Evolutionary conservation across 2,113 vertebrate genomes (phyloP).

Genomic region (Melanerpes aurifrons): DNA sequence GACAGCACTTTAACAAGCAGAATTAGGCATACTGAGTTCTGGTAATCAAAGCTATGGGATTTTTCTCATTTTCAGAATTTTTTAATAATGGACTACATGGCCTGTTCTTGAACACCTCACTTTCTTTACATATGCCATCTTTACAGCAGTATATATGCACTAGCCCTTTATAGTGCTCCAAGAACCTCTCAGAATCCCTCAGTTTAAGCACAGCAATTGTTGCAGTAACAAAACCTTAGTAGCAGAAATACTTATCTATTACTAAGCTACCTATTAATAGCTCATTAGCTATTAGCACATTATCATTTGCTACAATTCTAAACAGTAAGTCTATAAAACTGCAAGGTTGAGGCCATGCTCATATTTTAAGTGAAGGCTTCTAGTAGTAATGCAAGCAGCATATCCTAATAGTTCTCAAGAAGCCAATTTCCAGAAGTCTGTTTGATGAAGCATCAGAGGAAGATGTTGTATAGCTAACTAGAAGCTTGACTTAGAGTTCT

Average conservation of each 20-base stretch:
- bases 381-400: not conserved
- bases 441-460: not conserved
- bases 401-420: not conserved
- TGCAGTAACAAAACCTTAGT: not conserved
- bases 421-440: not conserved
- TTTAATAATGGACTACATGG: not conserved
- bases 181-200: not conserved
- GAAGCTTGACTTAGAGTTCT: not conserved
- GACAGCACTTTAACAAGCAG: not conserved
- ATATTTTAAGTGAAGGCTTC: not conserved
- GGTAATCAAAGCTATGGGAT: not conserved
- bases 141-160: not conserved
- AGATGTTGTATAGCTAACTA: not conserved
- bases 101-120: not conserved
- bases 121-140: not conserved
- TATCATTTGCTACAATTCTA: not conserved
- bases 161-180: not conserved
- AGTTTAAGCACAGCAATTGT: not conserved
- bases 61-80: not conserved
- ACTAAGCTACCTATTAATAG: not conserved
- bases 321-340: not conserved
- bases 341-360: not conserved
- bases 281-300: not conserved
- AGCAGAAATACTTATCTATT: not conserved
- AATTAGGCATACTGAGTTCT: not conserved